Conservation (phyloP, 1,140 invertebrate genomes). For the Trichoplusia ni region DNA sequence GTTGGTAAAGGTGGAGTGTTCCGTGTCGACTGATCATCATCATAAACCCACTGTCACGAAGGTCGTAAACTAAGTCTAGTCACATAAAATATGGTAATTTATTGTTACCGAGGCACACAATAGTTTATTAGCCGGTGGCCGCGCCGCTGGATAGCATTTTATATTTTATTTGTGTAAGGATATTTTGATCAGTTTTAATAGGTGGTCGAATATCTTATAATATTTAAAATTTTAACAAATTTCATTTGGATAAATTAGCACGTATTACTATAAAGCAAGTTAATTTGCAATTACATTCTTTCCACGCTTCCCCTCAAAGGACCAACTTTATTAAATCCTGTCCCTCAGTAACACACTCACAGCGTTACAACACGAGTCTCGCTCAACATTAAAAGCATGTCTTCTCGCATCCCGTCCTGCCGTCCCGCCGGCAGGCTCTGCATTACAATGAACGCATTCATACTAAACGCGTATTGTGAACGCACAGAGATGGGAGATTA, state of each 20-base stretch:
- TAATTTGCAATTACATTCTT: too few species aligned
- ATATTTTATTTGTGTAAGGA: not conserved
- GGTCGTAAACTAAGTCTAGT: constrained; percentile 2
- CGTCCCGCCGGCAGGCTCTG: constrained; percentile 23
- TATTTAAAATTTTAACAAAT: too few species aligned
- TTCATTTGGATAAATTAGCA: too few species aligned
- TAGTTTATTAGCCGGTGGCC: constrained; percentile 11
- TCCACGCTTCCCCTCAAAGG: too few species aligned
- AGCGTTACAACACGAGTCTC: too few species aligned
- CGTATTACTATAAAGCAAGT: too few species aligned
- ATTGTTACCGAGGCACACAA: not conserved
- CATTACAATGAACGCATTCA: constrained; percentile 51
- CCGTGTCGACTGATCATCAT: constrained; percentile 19
- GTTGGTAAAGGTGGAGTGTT: constrained; percentile 1
- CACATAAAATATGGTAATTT: constrained; percentile 19
- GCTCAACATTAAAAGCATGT: constrained; percentile 4
- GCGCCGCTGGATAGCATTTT: not conserved
- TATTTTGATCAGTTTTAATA: too few species aligned
- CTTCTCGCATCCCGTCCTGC: constrained; percentile 2
- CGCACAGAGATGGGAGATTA: constrained; percentile 9
- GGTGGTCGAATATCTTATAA: too few species aligned
- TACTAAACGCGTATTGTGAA: constrained; percentile 12
- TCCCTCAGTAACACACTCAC: too few species aligned
- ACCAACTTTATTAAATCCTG: too few species aligned
- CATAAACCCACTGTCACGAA: constrained; percentile 6